Conservation (phyloP, 1,140 invertebrate species). For the Eriosoma lanigerum region DNA sequence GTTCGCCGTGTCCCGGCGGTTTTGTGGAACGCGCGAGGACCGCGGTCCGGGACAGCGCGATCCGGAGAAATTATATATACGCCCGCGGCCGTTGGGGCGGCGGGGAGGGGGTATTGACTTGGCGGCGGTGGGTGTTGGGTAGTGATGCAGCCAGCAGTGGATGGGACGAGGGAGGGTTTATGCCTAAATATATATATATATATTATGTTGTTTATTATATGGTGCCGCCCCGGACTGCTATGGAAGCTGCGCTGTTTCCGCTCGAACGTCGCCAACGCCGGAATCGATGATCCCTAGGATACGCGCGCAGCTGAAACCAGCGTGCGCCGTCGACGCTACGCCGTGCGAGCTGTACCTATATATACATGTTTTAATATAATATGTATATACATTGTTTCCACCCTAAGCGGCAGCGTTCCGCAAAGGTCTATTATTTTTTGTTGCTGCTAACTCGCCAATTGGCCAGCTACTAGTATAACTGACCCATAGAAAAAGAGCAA, state of each 20-base stretch:
- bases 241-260: conserved; percentile 19
- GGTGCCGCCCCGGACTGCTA: background rate
- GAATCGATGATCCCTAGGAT: conserved; percentile 37
- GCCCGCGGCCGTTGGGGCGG: conserved; percentile 16
- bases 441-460: background rate
- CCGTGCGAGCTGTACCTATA: background rate
- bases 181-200: no score
- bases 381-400: background rate
- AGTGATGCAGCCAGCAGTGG: background rate
- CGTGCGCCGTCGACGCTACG: background rate
- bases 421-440: background rate
- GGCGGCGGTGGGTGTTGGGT: background rate
- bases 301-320: conserved; percentile 24
- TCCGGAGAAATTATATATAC: background rate
- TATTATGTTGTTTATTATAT: background rate
- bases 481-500: no score
- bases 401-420: background rate
- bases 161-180: no score
- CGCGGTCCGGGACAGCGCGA: background rate
- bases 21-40: conserved; percentile 20
- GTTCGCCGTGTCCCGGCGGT: conserved; percentile 11
- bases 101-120: background rate
- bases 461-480: background rate
- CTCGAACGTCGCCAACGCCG: background rate
- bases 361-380: no score